phyloP scores from a whole-genome alignment of 2,797 vertebrate genomes.

The Macrochelys suwanniensis region DNA sequence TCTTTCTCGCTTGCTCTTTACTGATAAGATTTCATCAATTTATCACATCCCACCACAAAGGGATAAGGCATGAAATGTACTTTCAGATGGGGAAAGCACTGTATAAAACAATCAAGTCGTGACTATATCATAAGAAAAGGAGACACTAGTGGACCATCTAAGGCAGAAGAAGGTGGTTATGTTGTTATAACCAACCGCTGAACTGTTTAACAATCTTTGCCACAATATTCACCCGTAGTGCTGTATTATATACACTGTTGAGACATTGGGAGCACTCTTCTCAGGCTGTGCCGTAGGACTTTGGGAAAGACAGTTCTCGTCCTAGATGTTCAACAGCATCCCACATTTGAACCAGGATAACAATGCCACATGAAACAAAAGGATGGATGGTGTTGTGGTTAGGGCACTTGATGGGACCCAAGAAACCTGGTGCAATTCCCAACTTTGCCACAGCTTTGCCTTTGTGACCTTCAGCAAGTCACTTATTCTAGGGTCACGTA shows the following conservation, averaged over 20 bases:
- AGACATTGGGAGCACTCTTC: neutral
- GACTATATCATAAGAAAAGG: neutral
- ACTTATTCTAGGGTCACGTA: neutral
- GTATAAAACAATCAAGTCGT: neutral
- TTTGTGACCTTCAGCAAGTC: neutral
- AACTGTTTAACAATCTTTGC: neutral
- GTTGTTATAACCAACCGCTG: neutral
- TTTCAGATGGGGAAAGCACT: neutral
- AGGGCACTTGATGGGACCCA: neutral
- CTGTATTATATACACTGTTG: neutral
- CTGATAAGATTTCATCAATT: neutral
- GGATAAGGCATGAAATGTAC: neutral
- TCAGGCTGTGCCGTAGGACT: too few species aligned
- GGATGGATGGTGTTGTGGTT: neutral
- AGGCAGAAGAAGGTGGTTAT: neutral
- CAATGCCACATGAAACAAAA: neutral
- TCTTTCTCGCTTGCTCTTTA: neutral
- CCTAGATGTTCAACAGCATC: neutral
- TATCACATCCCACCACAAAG: neutral
- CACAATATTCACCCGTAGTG: neutral
- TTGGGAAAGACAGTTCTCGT: neutral
- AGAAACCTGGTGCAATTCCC: fast-evolving
- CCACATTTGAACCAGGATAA: neutral
- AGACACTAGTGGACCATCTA: too few species aligned
- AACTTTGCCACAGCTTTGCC: neutral